Base-by-base conservation (phyloP, 2,797 vertebrate species). In the Leuciscus waleckii region DNA sequence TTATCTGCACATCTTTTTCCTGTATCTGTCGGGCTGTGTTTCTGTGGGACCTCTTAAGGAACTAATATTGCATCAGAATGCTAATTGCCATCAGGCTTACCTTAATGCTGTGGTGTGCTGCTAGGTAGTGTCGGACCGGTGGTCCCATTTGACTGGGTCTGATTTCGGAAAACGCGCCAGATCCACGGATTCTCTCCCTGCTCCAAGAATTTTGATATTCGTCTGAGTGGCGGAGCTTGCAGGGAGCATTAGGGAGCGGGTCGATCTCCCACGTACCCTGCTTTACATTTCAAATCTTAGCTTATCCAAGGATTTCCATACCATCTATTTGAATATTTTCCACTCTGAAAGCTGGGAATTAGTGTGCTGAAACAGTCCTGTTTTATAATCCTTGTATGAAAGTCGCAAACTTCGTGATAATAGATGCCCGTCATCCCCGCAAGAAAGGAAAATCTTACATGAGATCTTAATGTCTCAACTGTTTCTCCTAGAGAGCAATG, bases 251-350 rank as follows among this genome's bases (percentile, higher is more conserved):
- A 90, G 87, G 88, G 85, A 84, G 56, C 89, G 88, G 89, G 92
- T 92, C 91, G 91, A 89, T 90, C 92, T 92, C 90, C 88, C 88
- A 88, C 79, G 81, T 80, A 88, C 13, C 86, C 93, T 95, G 90
- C 90, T 96, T 96, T 96, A 95, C 95, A 95, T 95, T 92, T 90
- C 95, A 95, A 96, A 95, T 94, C 92, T 90, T 90, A 90, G 87
- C 93, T 93, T 93, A 94, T 95, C 86, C 90, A 93, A 89, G 90
- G 91, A 96, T 96, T 96, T 96, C 94, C 96, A 96, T 96, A 96
- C 93, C 83, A 92, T 86, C 90, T 89, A 94, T 96, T 95, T 95
- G 93, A 95, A 95, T 94, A 95, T 95, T 95, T 90, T 96, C 95
- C 95, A 95, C 95, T 86, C 83, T 88, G 90, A 90, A 92, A 90